Percentiles rank a stretch among this genome's conserved stretches.
phyloP scores from a whole-genome alignment of 2,888 invertebrate species.

The Cosmorhoe ocellata region DNA sequence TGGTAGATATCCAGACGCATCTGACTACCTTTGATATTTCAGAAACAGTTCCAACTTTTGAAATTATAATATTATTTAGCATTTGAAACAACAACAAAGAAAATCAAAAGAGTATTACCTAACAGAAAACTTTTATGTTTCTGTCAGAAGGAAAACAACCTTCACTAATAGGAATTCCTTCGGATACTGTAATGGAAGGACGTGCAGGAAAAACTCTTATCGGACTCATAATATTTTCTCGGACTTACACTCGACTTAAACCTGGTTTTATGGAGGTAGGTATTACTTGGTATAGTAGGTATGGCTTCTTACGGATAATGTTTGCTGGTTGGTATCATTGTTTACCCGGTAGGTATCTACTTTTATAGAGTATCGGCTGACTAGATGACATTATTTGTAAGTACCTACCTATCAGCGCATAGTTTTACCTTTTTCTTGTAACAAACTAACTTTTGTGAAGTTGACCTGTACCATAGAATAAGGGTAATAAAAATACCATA shows the following conservation, averaged over 20 bases:
- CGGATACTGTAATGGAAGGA: conserved; percentile 74
- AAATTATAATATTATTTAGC: conserved; percentile 54
- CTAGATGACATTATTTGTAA: no score
- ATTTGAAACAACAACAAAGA: conserved; percentile 31
- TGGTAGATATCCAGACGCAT: no score
- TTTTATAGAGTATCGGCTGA: no score
- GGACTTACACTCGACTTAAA: conserved; percentile 62
- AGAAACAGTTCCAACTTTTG: conserved; percentile 33
- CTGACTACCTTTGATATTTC: neutral
- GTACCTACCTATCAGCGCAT: no score
- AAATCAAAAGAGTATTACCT: conserved; percentile 49
- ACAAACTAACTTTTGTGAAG: neutral
- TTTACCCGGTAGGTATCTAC: conserved; percentile 34
- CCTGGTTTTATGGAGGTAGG: conserved; percentile 54
- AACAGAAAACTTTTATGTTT: conserved; percentile 70
- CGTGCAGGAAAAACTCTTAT: conserved; percentile 69
- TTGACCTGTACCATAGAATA: no score
- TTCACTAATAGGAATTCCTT: conserved; percentile 76
- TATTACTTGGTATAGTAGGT: conserved; percentile 49
- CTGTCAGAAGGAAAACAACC: conserved; percentile 70
- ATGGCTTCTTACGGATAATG: conserved; percentile 36
- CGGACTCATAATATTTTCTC: conserved; percentile 70
- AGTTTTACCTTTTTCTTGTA: no score
- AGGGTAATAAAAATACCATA: no score
- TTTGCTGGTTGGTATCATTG: conserved; percentile 37